Evolutionary conservation across 2,888 invertebrate species (phyloP), one percentile per base, ranked within the genome.

Genomic region (Euzetes globulus): DNA sequence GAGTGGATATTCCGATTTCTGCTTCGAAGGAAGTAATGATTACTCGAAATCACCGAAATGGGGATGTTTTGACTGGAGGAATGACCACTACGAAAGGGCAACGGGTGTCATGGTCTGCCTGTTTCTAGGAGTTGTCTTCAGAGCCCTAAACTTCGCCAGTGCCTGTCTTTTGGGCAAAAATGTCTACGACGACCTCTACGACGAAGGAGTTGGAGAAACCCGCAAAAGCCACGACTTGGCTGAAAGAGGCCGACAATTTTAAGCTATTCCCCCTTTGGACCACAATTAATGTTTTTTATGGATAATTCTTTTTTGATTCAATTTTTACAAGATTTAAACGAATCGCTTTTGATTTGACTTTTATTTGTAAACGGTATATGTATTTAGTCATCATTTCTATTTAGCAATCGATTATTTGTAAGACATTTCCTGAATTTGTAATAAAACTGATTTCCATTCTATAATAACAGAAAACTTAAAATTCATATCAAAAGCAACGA

Each of bases 1-100:
- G 50, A 71, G 29, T 17, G 33, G 27, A 17, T 74, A 71, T 17
- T 25, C 47, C 6, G 58, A 73, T 55, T 74, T 55, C 25, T 74
- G 74, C 41, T 71, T 71, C 50, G 25, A 71, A 9, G 33, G 58
- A 22, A 52, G 58, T 37, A 37, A 29, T 9, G 52, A 71, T 19
- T 65, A 65, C 25, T 6, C 5, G 5, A 60, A 22, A 7, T 1
- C 72, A 41, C 74, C 74, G 17, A 47, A 70, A 58, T 74, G 74
- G 74, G 74, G 74, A 1, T 74, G 74, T 63, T 55, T 70, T 60
- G 74, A 74, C 27, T 74, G 74, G 74, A 33, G 70, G 52, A 71
- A 45, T 45, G 74, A 60, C 1, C 47, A 50, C 50, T 45, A 71
- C 22, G 27, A 47, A 71, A 52, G 74, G 22, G 41, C 74, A 1